Conservation (phyloP, 2,888 invertebrate genomes). For the Drosophila atripex region DNA sequence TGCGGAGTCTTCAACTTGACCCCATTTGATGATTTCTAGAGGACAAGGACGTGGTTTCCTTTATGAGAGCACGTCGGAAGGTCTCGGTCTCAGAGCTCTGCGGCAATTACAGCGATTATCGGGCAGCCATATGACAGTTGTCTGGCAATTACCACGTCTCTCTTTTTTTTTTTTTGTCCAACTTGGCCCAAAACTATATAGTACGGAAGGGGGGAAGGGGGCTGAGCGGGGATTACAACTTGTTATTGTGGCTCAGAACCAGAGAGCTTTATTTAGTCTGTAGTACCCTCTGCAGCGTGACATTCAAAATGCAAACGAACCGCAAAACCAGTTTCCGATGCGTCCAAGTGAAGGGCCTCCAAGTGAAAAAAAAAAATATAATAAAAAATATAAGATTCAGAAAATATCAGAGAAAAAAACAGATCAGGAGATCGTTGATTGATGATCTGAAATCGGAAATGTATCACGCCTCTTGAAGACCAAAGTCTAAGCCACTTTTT, state of each 20-base stretch:
- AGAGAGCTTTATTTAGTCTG: constrained; percentile 1
- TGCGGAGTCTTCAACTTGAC: constrained; percentile 65
- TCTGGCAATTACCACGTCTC: constrained; percentile 39
- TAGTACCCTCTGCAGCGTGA: constrained; percentile 34
- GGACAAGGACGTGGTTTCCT: constrained; percentile 57
- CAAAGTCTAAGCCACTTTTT: constrained; percentile 12
- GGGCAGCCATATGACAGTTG: constrained; percentile 12
- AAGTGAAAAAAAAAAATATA: not conserved
- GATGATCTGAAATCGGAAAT: constrained; percentile 23
- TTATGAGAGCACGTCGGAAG: constrained; percentile 41
- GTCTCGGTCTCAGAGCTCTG: constrained; percentile 17
- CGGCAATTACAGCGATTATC: constrained; percentile 47
- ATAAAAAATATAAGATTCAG: not conserved
- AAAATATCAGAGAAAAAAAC: not conserved
- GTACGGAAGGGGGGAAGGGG: no score
- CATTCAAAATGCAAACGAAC: constrained; percentile 58
- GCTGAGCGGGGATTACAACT: constrained; percentile 35
- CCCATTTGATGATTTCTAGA: constrained; percentile 41
- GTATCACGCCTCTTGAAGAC: constrained; percentile 24
- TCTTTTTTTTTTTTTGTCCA: no score
- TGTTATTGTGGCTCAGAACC: constrained; percentile 51
- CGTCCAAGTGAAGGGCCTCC: constrained; percentile 57
- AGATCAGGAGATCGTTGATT: constrained; percentile 37
- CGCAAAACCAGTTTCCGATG: constrained; percentile 39
- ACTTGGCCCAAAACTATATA: constrained; percentile 5